phyloP scores from a whole-genome alignment of 1,140 invertebrate genomes.

The Lepidurus arcticus region DNA sequence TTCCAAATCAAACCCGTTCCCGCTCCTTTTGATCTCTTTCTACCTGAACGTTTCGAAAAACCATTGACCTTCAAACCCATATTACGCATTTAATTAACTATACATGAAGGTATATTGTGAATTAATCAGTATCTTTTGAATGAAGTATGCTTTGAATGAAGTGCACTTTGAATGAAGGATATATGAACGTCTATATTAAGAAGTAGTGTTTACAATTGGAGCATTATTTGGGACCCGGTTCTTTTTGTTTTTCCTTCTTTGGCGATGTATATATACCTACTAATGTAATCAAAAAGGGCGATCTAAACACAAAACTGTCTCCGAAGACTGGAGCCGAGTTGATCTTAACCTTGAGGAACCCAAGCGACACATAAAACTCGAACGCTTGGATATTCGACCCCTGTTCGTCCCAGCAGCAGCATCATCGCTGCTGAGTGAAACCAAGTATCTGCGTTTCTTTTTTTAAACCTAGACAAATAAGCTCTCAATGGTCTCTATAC shows the following conservation, averaged over 20 bases:
- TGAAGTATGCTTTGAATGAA: too few species aligned
- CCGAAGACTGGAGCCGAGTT: not conserved
- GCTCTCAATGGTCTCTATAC: not conserved
- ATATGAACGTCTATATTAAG: too few species aligned
- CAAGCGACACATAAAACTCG: not conserved
- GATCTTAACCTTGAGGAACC: not conserved
- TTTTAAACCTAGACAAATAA: not conserved
- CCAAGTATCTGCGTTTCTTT: not conserved
- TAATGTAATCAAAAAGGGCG: not conserved
- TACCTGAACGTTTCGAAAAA: too few species aligned
- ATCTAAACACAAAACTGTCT: slow-evolving; percentile 9
- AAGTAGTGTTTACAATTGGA: too few species aligned
- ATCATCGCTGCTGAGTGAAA: not conserved
- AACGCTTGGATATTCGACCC: not conserved
- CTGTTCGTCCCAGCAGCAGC: not conserved
- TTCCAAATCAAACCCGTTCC: too few species aligned
- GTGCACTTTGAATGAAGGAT: too few species aligned
- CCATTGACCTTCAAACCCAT: too few species aligned
- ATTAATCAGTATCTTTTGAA: too few species aligned
- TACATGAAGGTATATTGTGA: too few species aligned
- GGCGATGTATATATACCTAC: not conserved
- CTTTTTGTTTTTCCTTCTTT: not conserved
- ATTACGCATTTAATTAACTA: too few species aligned
- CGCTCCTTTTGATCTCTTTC: too few species aligned
- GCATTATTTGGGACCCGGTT: not conserved